These are phyloP conservation scores for Trimorus sp. DNA, from an alignment of 2,888 invertebrate species.

Conservation along the genomic window DNA sequence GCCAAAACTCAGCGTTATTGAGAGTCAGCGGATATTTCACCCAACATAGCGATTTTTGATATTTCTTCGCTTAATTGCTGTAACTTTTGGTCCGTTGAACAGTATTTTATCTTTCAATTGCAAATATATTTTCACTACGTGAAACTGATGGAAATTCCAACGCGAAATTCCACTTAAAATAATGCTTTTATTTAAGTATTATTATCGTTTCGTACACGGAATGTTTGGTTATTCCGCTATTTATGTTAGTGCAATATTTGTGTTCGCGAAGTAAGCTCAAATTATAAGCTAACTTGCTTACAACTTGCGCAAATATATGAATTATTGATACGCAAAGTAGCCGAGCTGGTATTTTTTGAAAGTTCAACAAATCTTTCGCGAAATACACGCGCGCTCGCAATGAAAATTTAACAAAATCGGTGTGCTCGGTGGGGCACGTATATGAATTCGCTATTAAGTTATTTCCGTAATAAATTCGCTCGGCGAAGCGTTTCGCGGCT, in stretches of 20 bases:
- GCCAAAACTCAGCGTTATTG: too few relatives aligned
- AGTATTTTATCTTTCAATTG: not conserved
- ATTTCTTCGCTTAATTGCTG: not conserved
- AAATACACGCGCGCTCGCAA: not conserved
- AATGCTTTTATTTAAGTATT: constrained; percentile 39
- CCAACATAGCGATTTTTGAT: too few relatives aligned
- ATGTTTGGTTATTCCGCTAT: constrained; percentile 45
- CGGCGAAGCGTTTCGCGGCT: not conserved
- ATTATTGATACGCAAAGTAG: constrained; percentile 38
- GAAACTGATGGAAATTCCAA: not conserved
- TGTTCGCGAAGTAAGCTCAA: constrained; percentile 39
- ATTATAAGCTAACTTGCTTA: constrained; percentile 43
- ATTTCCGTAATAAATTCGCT: not conserved
- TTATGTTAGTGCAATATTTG: constrained; percentile 37
- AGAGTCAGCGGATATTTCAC: too few relatives aligned
- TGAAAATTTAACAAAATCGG: constrained; percentile 30
- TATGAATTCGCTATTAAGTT: not conserved
- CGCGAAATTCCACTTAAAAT: constrained; percentile 15
- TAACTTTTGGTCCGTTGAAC: not conserved
- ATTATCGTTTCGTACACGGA: not conserved
- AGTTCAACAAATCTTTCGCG: constrained; percentile 26
- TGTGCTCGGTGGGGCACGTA: not conserved
- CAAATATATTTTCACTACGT: not conserved
- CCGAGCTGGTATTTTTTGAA: constrained; percentile 35
- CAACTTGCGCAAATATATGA: constrained; percentile 24